Conservation (phyloP, 2,113 vertebrate genomes). For the Grus americana region DNA sequence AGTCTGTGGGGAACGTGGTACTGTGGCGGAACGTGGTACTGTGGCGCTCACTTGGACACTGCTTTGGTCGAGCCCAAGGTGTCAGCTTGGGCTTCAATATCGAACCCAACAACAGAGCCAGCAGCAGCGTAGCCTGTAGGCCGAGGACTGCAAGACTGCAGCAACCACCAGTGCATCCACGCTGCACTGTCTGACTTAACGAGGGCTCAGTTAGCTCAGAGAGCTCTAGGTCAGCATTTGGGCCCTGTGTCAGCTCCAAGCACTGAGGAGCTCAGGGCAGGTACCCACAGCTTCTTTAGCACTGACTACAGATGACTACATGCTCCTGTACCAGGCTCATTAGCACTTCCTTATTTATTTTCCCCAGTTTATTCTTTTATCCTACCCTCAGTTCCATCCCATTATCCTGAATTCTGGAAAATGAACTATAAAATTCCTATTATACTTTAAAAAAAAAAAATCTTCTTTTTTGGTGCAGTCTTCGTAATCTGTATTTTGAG, state of each 20-base stretch:
- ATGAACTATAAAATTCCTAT: background rate
- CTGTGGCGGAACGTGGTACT: fast-evolving
- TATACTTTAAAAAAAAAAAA: background rate
- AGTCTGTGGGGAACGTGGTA: fast-evolving
- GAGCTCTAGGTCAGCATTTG: background rate
- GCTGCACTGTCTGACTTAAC: background rate
- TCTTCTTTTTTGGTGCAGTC: background rate
- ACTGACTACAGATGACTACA: background rate
- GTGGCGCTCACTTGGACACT: fast-evolving
- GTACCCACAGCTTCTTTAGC: background rate
- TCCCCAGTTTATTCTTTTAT: background rate
- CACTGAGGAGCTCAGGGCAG: background rate
- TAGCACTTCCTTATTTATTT: background rate
- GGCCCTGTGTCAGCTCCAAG: background rate
- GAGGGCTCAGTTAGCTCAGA: background rate
- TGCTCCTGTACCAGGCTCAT: background rate
- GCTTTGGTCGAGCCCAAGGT: background rate
- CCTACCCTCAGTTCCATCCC: background rate
- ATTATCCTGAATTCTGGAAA: background rate
- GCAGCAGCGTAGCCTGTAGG: background rate
- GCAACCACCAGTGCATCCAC: background rate
- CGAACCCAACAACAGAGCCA: background rate
- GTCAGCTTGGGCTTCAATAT: background rate
- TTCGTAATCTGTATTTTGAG: background rate
- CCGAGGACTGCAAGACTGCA: background rate